Evolutionary conservation across 2,888 invertebrate genomes (phyloP).

Genomic region (Ramazzottius varieornatus): DNA sequence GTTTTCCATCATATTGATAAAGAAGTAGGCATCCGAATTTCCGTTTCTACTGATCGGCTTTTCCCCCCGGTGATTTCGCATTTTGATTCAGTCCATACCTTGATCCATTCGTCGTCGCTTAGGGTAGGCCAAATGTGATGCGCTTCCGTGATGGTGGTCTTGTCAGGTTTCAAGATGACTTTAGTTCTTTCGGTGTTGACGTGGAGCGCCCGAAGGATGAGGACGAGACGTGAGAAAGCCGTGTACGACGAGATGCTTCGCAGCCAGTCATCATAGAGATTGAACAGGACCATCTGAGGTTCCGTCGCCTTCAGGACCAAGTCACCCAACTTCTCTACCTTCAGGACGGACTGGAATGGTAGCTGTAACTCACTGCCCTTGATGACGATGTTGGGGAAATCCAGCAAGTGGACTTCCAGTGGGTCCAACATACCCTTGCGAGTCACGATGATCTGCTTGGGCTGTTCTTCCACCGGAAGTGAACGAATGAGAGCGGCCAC

Average conservation of each 20-base stretch:
- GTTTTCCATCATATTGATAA: no score
- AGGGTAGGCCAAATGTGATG: constrained; percentile 99
- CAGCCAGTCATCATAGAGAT: constrained; percentile 96
- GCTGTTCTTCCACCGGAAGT: constrained; percentile 94
- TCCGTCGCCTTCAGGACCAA: constrained; percentile 94
- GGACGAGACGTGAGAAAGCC: constrained; percentile 81
- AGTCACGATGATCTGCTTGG: constrained; percentile 97
- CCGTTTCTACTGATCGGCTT: no score
- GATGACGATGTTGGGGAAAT: constrained; percentile 99
- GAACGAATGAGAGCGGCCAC: constrained; percentile 96
- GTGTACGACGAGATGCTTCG: constrained; percentile 98
- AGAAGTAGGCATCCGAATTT: no score
- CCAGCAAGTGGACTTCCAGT: constrained; percentile 87
- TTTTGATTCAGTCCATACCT: no score
- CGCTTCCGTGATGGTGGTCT: constrained; percentile 90
- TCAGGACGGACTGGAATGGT: constrained; percentile 93
- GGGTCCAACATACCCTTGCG: constrained; percentile 99
- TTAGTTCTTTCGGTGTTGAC: constrained; percentile 98
- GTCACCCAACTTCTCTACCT: constrained; percentile 95
- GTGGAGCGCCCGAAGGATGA: constrained; percentile 82
- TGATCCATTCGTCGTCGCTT: constrained; percentile 96
- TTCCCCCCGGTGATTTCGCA: no score
- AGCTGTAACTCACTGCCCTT: constrained; percentile 93
- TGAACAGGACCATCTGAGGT: constrained; percentile 98
- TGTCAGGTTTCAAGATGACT: constrained; percentile 90